Evolutionary conservation across 2,797 vertebrate species (phyloP).

Genomic region (Loriculus beryllinus): DNA sequence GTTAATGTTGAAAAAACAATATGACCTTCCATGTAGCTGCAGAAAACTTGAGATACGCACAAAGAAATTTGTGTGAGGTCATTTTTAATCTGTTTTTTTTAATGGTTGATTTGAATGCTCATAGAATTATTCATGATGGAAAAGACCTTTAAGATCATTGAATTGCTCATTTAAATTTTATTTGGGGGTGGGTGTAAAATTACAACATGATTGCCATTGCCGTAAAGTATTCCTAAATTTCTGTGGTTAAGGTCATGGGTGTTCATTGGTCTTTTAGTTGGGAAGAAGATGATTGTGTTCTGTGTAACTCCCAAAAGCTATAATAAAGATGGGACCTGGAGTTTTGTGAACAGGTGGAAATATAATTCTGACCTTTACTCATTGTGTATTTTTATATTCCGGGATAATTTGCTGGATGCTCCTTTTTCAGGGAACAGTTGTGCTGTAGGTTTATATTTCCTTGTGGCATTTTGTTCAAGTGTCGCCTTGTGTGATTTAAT

Average conservation of each 20-base stretch:
- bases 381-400: slow-evolving; percentile 9
- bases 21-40: accelerated
- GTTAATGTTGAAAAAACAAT: neutral
- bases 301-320: neutral
- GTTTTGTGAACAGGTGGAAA: neutral
- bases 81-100: neutral
- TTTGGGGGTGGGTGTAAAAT: neutral
- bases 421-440: slow-evolving; percentile 39
- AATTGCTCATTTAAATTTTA: neutral
- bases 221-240: neutral
- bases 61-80: neutral
- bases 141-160: neutral
- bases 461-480: neutral
- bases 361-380: neutral
- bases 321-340: neutral
- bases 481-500: neutral
- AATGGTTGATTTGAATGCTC: neutral
- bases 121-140: neutral
- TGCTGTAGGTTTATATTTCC: slow-evolving; percentile 52
- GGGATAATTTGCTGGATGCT: neutral
- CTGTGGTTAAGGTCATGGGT: neutral
- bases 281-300: neutral
- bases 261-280: neutral
- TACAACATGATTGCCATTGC: neutral
- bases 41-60: neutral